A percentile compares a stretch with the other conserved stretches of the same genome.
Conservation (phyloP, 92 coral and sea anemone species). For the Bergia puertoricense region DNA sequence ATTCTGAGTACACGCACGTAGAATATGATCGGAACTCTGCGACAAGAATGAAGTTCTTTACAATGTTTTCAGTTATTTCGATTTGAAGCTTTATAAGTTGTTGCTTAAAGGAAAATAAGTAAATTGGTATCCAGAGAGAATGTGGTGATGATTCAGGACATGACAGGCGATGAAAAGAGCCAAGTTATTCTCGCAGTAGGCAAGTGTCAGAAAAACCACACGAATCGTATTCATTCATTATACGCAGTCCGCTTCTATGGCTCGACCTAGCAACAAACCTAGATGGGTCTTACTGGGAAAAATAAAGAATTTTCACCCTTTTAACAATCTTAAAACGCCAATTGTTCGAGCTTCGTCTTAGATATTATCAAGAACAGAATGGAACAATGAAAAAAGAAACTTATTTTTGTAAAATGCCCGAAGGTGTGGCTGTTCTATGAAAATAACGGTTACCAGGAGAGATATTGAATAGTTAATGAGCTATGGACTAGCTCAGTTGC, state of each 20-base stretch:
- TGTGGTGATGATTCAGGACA: not conserved
- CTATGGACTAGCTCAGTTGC: not conserved
- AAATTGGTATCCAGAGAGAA: not conserved
- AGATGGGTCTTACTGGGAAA: not conserved
- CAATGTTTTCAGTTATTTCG: not conserved
- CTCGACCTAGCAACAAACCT: slow-evolving; percentile 8
- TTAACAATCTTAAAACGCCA: not conserved
- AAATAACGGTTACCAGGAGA: slow-evolving; percentile 26
- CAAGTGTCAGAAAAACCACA: slow-evolving; percentile 16
- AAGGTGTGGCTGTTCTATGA: slow-evolving; percentile 25
- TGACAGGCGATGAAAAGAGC: slow-evolving; percentile 1
- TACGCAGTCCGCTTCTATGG: not conserved
- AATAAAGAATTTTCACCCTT: not conserved
- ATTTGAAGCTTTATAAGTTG: not conserved
- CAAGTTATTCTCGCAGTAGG: slow-evolving; percentile 23
- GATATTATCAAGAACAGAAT: not conserved
- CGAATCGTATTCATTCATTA: slow-evolving; percentile 8
- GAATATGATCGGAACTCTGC: not conserved
- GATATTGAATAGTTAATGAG: not conserved
- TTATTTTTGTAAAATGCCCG: not conserved
- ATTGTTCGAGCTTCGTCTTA: not conserved
- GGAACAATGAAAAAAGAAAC: not conserved
- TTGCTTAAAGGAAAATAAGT: not conserved
- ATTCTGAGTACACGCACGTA: not conserved
- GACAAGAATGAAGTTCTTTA: not conserved